These are phyloP conservation scores for Vireo altiloquus DNA, from an alignment of 2,113 vertebrate genomes.

Conservation along the genomic window DNA sequence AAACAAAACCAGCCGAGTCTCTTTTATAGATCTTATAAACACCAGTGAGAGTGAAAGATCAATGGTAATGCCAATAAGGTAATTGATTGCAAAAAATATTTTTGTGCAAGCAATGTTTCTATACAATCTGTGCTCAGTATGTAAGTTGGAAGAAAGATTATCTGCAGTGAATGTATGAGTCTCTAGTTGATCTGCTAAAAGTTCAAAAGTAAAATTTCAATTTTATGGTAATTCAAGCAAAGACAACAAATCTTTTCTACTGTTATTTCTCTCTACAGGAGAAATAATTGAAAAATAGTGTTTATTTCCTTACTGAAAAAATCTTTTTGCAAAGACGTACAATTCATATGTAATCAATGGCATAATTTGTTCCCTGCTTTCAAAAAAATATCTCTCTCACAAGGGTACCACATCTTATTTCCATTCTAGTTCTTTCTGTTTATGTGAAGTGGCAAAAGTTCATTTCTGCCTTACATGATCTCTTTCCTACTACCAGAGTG, in stretches of 20 bases:
- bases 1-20: background rate
- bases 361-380: accelerated
- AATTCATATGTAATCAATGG: no score
- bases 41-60: background rate
- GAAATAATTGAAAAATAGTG: background rate
- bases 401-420: background rate
- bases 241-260: background rate
- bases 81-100: background rate
- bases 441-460: background rate
- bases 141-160: background rate
- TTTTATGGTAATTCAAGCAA: background rate
- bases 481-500: background rate
- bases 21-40: background rate
- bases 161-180: background rate
- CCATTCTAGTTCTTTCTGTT: background rate
- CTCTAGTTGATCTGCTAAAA: background rate
- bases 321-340: background rate
- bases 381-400: background rate
- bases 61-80: background rate
- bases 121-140: background rate
- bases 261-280: background rate
- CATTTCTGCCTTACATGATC: background rate
- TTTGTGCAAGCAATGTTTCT: background rate
- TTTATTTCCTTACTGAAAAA: background rate
- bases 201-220: background rate